These are phyloP conservation scores for Cancer borealis DNA, from an alignment of 2,888 invertebrate species.

Conservation along the genomic window DNA sequence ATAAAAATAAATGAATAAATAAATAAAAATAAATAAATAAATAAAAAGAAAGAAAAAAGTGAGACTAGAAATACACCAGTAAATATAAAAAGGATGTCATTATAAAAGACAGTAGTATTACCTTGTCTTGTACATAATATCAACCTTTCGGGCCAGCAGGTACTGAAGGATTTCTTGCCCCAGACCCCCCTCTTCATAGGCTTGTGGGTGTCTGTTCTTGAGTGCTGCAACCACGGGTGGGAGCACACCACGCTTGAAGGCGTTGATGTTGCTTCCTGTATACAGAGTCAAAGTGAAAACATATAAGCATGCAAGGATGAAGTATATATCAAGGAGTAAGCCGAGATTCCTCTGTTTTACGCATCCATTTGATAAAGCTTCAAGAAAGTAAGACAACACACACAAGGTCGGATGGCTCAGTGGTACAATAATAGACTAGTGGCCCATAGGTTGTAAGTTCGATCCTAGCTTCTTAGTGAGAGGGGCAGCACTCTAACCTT, in stretches of 20 bases:
- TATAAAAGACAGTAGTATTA: background rate
- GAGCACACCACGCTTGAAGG: background rate
- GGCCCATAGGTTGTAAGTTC: no score
- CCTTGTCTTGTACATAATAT: constrained; percentile 52
- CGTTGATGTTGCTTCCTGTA: constrained; percentile 41
- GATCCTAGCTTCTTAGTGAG: no score
- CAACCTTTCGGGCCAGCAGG: constrained; percentile 34
- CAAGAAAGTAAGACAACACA: no score
- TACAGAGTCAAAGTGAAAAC: background rate
- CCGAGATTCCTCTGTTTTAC: no score
- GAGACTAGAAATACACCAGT: background rate
- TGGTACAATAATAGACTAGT: no score
- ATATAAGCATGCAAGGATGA: background rate
- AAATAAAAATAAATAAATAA: no score
- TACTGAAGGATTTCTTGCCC: constrained; percentile 48
- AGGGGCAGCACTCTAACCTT: no score
- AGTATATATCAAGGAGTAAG: background rate
- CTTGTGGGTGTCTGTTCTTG: constrained; percentile 39
- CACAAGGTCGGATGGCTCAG: no score
- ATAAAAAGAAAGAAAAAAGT: background rate
- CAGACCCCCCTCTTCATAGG: constrained; percentile 34
- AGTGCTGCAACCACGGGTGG: constrained; percentile 58
- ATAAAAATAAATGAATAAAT: no score
- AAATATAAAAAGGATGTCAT: no score
- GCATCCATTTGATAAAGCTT: no score